Percentiles rank a stretch among this genome's conserved stretches.
Conservation (phyloP, 2,888 invertebrate species). For the Reticulitermes lucifugus region DNA sequence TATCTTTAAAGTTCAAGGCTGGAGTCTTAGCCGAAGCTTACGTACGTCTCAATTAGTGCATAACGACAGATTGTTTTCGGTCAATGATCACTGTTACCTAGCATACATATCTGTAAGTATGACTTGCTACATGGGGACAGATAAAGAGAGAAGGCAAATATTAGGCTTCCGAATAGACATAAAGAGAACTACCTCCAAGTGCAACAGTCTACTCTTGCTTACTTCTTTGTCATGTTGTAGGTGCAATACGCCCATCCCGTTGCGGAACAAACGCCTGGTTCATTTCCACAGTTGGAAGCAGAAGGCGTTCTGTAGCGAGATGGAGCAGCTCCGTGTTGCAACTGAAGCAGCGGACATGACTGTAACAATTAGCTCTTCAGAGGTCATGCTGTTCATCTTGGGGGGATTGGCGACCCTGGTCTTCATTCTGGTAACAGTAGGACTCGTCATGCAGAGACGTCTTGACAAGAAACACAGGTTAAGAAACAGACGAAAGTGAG, state of each 20-base stretch:
- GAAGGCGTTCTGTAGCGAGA: conserved; percentile 64
- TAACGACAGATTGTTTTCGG: too few relatives aligned
- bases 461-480: conserved; percentile 6
- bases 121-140: too few relatives aligned
- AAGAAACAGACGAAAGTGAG: conserved; percentile 44
- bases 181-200: too few relatives aligned
- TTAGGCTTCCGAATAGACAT: too few relatives aligned
- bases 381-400: conserved; percentile 38
- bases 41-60: too few relatives aligned
- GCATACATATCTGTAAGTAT: too few relatives aligned
- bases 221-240: conserved; percentile 58
- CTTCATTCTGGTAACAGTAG: conserved; percentile 37
- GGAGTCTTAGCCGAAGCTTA: too few relatives aligned
- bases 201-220: too few relatives aligned
- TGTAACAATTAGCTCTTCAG: conserved; percentile 30
- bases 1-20: too few relatives aligned
- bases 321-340: conserved; percentile 24
- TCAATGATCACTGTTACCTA: too few relatives aligned
- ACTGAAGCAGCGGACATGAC: neutral
- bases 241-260: conserved; percentile 66
- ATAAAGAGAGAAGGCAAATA: too few relatives aligned
- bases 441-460: conserved; percentile 46
- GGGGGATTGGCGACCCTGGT: conserved; percentile 14
- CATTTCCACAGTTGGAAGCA: conserved; percentile 72
- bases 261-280: conserved; percentile 67